A percentile compares a stretch with the other conserved stretches of the same genome.
These are phyloP conservation scores for Lasioglossum calceatum DNA, from an alignment of 2,888 invertebrate species.

Conservation along the genomic window DNA sequence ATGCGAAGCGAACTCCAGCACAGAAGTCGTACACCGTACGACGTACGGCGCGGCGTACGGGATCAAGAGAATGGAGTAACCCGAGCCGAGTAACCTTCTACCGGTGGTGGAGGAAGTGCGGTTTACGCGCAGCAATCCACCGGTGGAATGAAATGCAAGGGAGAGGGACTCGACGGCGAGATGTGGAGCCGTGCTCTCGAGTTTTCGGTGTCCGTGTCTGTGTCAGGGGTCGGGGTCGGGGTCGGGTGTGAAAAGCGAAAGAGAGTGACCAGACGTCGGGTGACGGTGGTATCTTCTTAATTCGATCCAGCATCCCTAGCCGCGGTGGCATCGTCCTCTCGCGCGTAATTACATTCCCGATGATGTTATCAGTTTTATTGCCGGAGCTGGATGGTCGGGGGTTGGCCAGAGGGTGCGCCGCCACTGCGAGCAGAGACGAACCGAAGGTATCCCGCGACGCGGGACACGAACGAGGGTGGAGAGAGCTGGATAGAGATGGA, in stretches of 20 bases:
- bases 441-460: constrained; percentile 43
- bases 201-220: not conserved
- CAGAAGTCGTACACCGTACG: not conserved
- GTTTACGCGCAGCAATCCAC: constrained; percentile 13
- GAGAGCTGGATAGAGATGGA: constrained; percentile 7
- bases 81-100: constrained; percentile 9
- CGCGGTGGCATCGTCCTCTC: constrained; percentile 63
- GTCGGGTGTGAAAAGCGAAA: constrained; percentile 52
- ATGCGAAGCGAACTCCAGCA: not conserved
- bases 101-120: constrained; percentile 11
- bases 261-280: constrained; percentile 48
- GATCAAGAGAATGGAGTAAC: constrained; percentile 4
- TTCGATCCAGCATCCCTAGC: constrained; percentile 63
- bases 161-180: not conserved
- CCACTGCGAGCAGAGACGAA: constrained; percentile 20
- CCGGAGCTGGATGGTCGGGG: constrained; percentile 47
- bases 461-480: constrained; percentile 33
- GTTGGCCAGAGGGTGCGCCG: constrained; percentile 20
- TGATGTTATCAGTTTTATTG: constrained; percentile 82
- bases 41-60: too few species aligned
- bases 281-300: constrained; percentile 66
- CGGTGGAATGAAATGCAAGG: constrained; percentile 30
- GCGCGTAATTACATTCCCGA: constrained; percentile 81
- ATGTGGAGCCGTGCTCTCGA: not conserved
- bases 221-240: constrained; percentile 1